Conservation (phyloP, 92 coral and sea anemone species). For the Anthopleura xanthogrammica region DNA sequence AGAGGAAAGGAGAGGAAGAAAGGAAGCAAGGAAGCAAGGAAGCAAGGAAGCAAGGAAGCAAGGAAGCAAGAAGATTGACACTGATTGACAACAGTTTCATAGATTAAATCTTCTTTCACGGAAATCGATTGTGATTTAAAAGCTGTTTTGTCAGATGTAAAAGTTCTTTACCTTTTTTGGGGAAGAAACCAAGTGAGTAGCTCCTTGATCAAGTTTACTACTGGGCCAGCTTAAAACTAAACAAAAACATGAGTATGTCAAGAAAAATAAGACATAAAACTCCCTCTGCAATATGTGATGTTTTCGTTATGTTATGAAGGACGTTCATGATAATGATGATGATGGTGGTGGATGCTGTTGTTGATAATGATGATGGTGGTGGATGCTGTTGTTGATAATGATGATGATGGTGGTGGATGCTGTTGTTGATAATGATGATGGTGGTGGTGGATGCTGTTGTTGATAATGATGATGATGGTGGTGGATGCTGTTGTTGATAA, state of each 20-base stretch:
- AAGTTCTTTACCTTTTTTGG: conserved; percentile 25
- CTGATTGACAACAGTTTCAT: no score
- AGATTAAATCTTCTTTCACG: no score
- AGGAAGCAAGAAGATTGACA: background rate
- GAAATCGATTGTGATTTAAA: no score
- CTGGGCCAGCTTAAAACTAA: background rate
- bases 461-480: background rate
- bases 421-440: background rate
- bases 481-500: no score
- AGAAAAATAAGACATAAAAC: no score
- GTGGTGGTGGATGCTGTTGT: background rate
- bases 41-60: background rate
- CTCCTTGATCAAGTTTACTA: background rate
- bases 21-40: no score
- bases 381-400: background rate
- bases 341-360: background rate
- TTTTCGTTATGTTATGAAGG: background rate
- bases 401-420: background rate
- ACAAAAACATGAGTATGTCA: background rate
- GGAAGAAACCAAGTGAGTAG: conserved; percentile 2
- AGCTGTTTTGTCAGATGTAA: no score
- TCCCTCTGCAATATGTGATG: no score
- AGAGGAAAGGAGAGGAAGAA: no score
- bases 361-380: background rate
- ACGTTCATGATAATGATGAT: background rate